Evolutionary conservation across 2,888 invertebrate genomes (phyloP), one percentile per base, ranked within the genome.

Genomic region (Pinctada fucata): DNA sequence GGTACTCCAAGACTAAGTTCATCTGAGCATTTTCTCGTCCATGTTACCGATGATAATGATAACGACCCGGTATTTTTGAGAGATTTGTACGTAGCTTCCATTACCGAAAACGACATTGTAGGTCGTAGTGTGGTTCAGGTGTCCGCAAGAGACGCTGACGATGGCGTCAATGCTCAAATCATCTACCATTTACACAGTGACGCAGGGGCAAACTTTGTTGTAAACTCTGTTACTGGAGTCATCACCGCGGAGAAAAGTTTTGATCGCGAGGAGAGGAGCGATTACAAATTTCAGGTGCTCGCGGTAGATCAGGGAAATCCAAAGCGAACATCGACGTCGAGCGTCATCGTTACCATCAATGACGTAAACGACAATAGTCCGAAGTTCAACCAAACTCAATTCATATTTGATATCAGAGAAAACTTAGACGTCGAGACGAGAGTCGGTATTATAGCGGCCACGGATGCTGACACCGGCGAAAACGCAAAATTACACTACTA

Each of bases 21-120:
- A 0, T 80, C 84, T 6, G 84, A 83, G 13, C 83, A 82, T 65
- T 88, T 91, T 76, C 83, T 85, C 31, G 89, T 91, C 0, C 72
- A 78, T n/a, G 86, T 98, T 1, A 94, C 96, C 75, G 98, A 98
- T 93, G 96, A 96, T 73, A 98, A 99, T 93, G 98, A 98, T 92
- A 97, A 98, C 92, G 96, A 97, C 90, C 98, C 98, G 0, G 94
- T 95, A 70, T 98, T 98, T 91, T 96, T 79, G 3, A 72, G 82
- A 58, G 16, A 45, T 3, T 13, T 78, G 1, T 88, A 88, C 72
- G 75, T 80, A 13, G 87, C 87, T 10, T 82, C 71, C 16, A 70
- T 89, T 1, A 70, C 66, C n/a, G 90, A 90, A 80, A 87, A 88
- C 72, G 87, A 86, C 48, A 69, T 75, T 45, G 76, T 82, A 13